phyloP scores from a whole-genome alignment of 1,140 invertebrate genomes.

The Solen grandis region DNA sequence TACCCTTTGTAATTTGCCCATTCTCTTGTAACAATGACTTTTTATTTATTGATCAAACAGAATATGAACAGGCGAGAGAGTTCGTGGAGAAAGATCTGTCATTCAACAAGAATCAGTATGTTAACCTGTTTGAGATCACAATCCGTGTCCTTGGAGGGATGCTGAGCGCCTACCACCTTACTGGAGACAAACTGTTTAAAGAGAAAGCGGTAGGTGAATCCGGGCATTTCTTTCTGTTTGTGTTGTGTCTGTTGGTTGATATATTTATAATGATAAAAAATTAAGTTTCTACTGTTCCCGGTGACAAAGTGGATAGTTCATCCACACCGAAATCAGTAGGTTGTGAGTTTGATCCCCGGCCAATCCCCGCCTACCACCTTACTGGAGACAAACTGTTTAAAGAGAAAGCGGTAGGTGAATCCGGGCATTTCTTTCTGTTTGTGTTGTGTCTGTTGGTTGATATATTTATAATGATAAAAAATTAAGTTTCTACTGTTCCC shows the following conservation, averaged over 20 bases:
- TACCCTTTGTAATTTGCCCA: neutral
- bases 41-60: no score
- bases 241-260: no score
- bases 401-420: slow-evolving; percentile 91
- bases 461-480: no score
- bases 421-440: no score
- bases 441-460: no score
- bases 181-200: slow-evolving; percentile 87
- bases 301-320: no score
- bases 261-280: neutral
- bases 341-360: no score
- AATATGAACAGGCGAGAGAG: slow-evolving; percentile 94
- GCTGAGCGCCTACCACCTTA: slow-evolving; percentile 95
- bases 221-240: neutral
- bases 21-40: slow-evolving; percentile 18
- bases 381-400: slow-evolving; percentile 89
- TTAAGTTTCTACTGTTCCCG: neutral
- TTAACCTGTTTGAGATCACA: slow-evolving; percentile 99
- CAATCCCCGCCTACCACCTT: slow-evolving; percentile 95
- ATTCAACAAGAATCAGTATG: slow-evolving; percentile 87
- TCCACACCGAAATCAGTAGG: no score
- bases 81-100: slow-evolving; percentile 94
- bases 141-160: slow-evolving; percentile 99
- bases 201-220: slow-evolving; percentile 92
- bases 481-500: no score